Evolutionary conservation across 2,113 vertebrate genomes (phyloP).

Genomic region (Amphiprion percula): DNA sequence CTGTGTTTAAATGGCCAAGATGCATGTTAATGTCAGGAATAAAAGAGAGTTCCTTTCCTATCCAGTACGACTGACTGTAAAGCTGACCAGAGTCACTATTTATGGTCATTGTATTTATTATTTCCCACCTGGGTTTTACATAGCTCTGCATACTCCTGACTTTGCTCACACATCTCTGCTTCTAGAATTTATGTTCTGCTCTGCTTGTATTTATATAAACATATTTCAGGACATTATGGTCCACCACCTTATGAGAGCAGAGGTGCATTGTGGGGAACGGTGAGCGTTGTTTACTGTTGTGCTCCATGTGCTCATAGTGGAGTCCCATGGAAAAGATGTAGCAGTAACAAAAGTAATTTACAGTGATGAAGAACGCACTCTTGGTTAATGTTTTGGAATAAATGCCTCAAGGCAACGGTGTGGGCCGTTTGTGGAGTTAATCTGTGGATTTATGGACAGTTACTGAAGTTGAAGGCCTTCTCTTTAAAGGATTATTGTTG

Average conservation of each 20-base stretch:
- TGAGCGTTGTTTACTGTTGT: conserved; percentile 60
- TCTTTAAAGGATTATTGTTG: conserved; percentile 46
- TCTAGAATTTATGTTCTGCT: conserved; percentile 34
- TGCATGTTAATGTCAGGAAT: conserved; percentile 9
- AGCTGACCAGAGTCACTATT: conserved; percentile 20
- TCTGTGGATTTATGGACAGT: conserved; percentile 60
- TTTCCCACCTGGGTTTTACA: conserved; percentile 39
- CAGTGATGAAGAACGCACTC: conserved; percentile 52
- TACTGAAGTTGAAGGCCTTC: conserved; percentile 53
- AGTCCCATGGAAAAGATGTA: conserved; percentile 24
- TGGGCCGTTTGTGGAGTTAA: conserved; percentile 63
- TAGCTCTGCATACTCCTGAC: conserved; percentile 21
- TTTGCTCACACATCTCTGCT: conserved; percentile 21
- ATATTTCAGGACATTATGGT: conserved; percentile 58
- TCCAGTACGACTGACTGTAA: conserved; percentile 20
- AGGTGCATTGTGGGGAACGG: conserved; percentile 43
- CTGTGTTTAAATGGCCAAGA: neutral
- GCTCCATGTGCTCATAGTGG: conserved; percentile 11
- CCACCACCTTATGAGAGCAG: conserved; percentile 37
- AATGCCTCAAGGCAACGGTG: conserved; percentile 61
- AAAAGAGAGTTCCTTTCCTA: conserved; percentile 19
- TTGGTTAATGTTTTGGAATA: conserved; percentile 70
- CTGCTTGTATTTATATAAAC: conserved; percentile 48
- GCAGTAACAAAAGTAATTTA: conserved; percentile 58
- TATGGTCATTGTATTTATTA: conserved; percentile 36